phyloP scores from a whole-genome alignment of 2,797 vertebrate genomes.

The Amazona ochrocephala region DNA sequence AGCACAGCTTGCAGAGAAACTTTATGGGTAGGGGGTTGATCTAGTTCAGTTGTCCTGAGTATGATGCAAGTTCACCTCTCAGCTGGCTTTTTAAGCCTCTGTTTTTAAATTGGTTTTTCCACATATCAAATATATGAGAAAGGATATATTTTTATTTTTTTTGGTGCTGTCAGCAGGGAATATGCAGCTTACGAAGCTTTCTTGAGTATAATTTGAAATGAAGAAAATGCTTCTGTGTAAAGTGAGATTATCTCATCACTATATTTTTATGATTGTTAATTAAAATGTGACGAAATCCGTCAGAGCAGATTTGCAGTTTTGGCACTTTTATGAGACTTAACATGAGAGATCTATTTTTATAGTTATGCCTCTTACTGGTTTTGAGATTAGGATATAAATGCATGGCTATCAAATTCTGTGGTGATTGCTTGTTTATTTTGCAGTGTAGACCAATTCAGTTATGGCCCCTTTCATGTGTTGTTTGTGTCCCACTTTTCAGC shows the following conservation, averaged over 20 bases:
- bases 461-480: slow-evolving; percentile 2
- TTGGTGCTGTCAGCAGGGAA: slow-evolving; percentile 61
- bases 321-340: slow-evolving; percentile 65
- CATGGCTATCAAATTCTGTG: slow-evolving; percentile 43
- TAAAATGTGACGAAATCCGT: slow-evolving; percentile 71
- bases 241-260: slow-evolving; percentile 65
- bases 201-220: slow-evolving; percentile 49
- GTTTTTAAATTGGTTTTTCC: not conserved
- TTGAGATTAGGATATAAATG: slow-evolving; percentile 40
- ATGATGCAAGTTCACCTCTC: not conserved
- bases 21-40: not conserved
- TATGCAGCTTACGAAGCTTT: slow-evolving; percentile 60
- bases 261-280: slow-evolving; percentile 70
- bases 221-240: slow-evolving; percentile 56
- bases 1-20: not conserved
- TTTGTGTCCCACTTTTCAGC: slow-evolving; percentile 1
- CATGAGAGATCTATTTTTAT: slow-evolving; percentile 60
- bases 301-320: slow-evolving; percentile 65
- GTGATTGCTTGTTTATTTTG: slow-evolving; percentile 57
- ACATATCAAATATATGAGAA: not conserved
- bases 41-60: not conserved
- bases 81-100: not conserved
- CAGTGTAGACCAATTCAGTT: slow-evolving; percentile 35
- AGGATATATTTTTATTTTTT: not conserved
- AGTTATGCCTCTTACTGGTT: slow-evolving; percentile 64